phyloP scores from a whole-genome alignment of 2,797 vertebrate genomes.

The Perdix hodgsoniae region DNA sequence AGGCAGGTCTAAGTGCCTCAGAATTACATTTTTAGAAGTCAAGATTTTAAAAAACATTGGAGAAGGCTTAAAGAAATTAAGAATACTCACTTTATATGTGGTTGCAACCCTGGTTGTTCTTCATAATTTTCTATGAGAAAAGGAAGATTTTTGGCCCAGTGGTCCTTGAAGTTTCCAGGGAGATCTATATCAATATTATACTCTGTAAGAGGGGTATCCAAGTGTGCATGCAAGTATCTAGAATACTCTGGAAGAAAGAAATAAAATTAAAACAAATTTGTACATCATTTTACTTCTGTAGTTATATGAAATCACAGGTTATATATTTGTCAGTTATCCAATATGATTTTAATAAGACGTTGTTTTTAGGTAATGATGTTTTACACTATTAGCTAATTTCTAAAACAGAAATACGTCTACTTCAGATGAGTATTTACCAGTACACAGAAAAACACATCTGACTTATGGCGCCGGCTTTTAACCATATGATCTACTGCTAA shows the following conservation, averaged over 20 bases:
- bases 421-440: not conserved
- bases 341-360: not conserved
- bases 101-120: constrained; percentile 96
- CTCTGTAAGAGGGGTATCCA: constrained; percentile 92
- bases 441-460: not conserved
- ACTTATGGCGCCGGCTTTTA: not conserved
- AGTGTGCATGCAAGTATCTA: constrained; percentile 95
- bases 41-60: not conserved
- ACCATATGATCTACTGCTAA: not conserved
- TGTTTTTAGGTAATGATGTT: not conserved
- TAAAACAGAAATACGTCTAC: not conserved
- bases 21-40: not conserved
- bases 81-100: constrained; percentile 91
- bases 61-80: not conserved
- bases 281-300: not conserved
- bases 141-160: constrained; percentile 97
- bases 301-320: not conserved
- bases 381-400: not conserved
- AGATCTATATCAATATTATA: constrained; percentile 94
- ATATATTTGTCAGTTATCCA: not conserved
- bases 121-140: constrained; percentile 97
- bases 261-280: not conserved
- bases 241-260: constrained; percentile 89
- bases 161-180: constrained; percentile 96
- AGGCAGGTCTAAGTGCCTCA: no score